Conservation (phyloP, 2,797 vertebrate species). For the Eupleurogrammus muticus region DNA sequence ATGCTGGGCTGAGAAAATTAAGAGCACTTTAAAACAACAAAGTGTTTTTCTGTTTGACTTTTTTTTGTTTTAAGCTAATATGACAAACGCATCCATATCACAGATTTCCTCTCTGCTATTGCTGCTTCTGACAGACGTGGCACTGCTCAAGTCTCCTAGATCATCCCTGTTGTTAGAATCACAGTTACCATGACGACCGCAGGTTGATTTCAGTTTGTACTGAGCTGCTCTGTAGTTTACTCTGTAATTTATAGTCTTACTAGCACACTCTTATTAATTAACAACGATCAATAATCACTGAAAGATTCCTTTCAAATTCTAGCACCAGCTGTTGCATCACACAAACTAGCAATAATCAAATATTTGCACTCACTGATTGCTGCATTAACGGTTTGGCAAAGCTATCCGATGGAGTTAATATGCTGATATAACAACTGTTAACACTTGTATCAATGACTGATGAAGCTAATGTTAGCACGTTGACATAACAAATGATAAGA, state of each 20-base stretch:
- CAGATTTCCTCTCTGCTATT: conserved; percentile 4
- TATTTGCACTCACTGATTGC: conserved; percentile 18
- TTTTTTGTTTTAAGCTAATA: conserved; percentile 28
- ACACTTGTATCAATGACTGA: background rate
- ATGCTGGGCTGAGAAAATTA: conserved; percentile 69
- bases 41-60: conserved; percentile 24
- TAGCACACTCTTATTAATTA: background rate
- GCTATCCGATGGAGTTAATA: background rate
- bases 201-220: conserved; percentile 1
- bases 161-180: background rate
- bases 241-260: background rate
- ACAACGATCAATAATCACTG: background rate
- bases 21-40: conserved; percentile 82
- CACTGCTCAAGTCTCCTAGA: background rate
- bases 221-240: conserved; percentile 2
- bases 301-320: background rate
- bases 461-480: background rate
- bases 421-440: background rate
- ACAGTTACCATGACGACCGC: background rate
- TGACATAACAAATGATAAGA: background rate
- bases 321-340: conserved; percentile 48
- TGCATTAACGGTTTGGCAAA: background rate
- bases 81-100: conserved; percentile 32
- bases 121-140: conserved; percentile 15
- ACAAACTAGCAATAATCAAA: background rate